phyloP scores from a whole-genome alignment of 2,797 vertebrate genomes.

The Pseudocheirus occidentalis region DNA sequence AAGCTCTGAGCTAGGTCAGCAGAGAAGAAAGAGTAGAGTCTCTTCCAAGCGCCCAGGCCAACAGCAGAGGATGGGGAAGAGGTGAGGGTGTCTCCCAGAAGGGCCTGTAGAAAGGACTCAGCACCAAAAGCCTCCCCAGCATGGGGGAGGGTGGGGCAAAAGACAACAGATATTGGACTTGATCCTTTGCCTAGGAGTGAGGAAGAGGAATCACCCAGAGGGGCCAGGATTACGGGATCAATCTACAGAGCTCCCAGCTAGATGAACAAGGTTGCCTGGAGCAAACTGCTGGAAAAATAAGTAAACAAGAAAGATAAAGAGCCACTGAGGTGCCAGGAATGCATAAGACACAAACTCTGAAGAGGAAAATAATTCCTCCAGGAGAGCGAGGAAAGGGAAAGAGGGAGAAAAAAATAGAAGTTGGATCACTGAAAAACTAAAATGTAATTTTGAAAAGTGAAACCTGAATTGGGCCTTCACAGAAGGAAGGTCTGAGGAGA shows the following conservation, averaged over 20 bases:
- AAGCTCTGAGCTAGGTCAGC: not conserved
- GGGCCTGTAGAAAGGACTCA: not conserved
- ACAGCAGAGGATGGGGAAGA: not conserved
- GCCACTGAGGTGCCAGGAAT: not conserved
- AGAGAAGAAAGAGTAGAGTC: not conserved
- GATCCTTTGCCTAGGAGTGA: not conserved
- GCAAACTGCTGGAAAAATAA: not conserved
- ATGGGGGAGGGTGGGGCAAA: not conserved
- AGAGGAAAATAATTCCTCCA: not conserved
- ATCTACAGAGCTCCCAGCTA: not conserved
- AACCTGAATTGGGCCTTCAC: not conserved
- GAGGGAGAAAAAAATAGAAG: not conserved
- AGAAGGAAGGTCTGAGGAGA: not conserved
- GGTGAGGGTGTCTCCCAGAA: not conserved
- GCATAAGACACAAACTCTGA: not conserved
- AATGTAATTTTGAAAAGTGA: not conserved
- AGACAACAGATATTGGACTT: not conserved
- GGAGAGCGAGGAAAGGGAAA: not conserved
- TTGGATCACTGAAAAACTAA: not conserved
- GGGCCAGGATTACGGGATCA: not conserved
- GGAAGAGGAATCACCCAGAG: not conserved
- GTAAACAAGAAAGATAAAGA: not conserved
- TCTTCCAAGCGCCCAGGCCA: not conserved
- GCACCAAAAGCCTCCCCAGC: not conserved
- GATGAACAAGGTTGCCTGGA: not conserved